Conservation (phyloP, 2,888 invertebrate species). For the Agonopterix arenella region DNA sequence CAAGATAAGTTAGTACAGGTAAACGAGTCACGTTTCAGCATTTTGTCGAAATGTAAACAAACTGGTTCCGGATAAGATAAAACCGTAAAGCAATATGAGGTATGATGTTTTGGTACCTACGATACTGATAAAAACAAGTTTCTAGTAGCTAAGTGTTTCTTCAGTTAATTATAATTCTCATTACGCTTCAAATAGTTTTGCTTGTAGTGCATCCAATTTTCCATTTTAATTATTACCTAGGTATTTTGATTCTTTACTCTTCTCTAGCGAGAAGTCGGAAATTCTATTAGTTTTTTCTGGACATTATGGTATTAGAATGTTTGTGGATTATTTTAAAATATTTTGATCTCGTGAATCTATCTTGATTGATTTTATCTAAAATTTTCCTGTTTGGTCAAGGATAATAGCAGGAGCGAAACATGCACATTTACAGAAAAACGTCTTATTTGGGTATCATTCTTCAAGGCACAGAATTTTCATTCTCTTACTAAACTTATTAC, state of each 20-base stretch:
- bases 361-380: too few relatives aligned
- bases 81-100: constrained; percentile 30
- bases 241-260: too few relatives aligned
- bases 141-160: constrained; percentile 5
- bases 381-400: too few relatives aligned
- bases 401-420: too few relatives aligned
- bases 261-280: too few relatives aligned
- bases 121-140: constrained; percentile 26
- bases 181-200: not conserved
- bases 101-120: constrained; percentile 31
- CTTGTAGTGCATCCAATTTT: too few relatives aligned
- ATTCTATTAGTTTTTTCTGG: too few relatives aligned
- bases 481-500: not conserved
- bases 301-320: too few relatives aligned
- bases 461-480: too few relatives aligned
- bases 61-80: constrained; percentile 75
- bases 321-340: too few relatives aligned
- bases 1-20: constrained; percentile 63
- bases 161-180: not conserved
- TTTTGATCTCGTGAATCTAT: too few relatives aligned
- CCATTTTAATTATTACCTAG: too few relatives aligned
- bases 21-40: constrained; percentile 67
- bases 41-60: constrained; percentile 73
- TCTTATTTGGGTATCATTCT: not conserved
- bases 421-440: not conserved